A percentile compares a stretch with the other conserved stretches of the same genome.
Conservation (phyloP, 2,888 invertebrate species). For the Drosophila anomalata region DNA sequence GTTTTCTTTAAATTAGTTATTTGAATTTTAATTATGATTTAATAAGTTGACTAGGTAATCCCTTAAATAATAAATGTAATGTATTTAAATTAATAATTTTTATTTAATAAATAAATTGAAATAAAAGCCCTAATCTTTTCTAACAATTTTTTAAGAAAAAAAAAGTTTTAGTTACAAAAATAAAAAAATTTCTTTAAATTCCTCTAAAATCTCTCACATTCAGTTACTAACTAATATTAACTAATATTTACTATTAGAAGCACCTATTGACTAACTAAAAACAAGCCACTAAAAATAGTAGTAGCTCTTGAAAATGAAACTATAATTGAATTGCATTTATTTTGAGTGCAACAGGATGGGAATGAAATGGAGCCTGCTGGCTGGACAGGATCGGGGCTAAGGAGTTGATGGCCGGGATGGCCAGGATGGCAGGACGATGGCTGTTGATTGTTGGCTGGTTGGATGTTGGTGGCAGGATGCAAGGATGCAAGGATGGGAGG, state of each 20-base stretch:
- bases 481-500: not conserved
- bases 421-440: not conserved
- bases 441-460: not conserved
- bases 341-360: not conserved
- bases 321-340: constrained; percentile 1
- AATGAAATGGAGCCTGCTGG: constrained; percentile 5
- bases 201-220: too few relatives aligned
- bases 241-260: not conserved
- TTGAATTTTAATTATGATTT: too few relatives aligned
- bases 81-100: too few relatives aligned
- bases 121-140: too few relatives aligned
- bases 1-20: too few relatives aligned
- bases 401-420: not conserved
- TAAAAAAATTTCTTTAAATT: too few relatives aligned
- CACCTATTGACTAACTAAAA: not conserved
- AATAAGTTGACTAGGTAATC: too few relatives aligned
- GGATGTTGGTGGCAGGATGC: not conserved
- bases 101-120: too few relatives aligned
- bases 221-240: too few relatives aligned
- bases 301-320: not conserved
- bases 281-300: not conserved
- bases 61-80: too few relatives aligned
- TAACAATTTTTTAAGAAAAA: too few relatives aligned
- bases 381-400: not conserved
- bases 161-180: too few relatives aligned